A percentile compares a stretch with the other conserved stretches of the same genome.
These are phyloP conservation scores for Ommatoiulus sabulosus DNA, from an alignment of 2,888 invertebrate genomes.

Conservation along the genomic window DNA sequence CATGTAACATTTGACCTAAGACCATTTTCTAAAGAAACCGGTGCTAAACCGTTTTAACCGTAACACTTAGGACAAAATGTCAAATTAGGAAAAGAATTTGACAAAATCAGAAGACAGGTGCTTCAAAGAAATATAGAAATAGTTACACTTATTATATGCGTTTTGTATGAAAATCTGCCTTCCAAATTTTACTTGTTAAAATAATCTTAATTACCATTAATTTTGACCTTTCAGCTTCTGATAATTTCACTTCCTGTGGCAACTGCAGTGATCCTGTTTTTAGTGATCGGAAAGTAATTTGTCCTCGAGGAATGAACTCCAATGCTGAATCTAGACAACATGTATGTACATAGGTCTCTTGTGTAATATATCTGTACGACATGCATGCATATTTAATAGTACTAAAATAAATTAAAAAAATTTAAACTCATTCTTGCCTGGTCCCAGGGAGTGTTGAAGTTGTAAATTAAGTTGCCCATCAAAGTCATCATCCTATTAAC, in stretches of 20 bases:
- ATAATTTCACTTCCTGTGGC: constrained; percentile 48
- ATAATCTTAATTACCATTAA: constrained; percentile 24
- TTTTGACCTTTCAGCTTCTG: constrained; percentile 11
- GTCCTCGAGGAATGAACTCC: constrained; percentile 26
- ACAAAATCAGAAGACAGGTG: too few species aligned
- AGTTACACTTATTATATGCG: too few species aligned
- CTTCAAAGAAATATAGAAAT: too few species aligned
- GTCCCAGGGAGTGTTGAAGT: constrained; percentile 51
- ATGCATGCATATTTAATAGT: background rate
- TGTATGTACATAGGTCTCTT: too few species aligned
- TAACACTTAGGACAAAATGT: too few species aligned
- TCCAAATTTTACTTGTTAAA: background rate
- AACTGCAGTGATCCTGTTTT: background rate
- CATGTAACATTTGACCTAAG: too few species aligned
- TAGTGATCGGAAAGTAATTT: background rate
- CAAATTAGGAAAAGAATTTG: too few species aligned
- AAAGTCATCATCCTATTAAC: constrained; percentile 52
- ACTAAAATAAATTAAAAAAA: too few species aligned
- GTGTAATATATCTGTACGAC: background rate
- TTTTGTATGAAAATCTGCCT: too few species aligned
- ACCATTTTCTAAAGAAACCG: too few species aligned
- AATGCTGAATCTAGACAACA: background rate
- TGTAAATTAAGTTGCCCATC: constrained; percentile 23
- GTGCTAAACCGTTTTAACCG: too few species aligned
- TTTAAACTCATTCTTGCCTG: constrained; percentile 17